Evolutionary conservation across 1,140 invertebrate genomes (phyloP).

Genomic region (Trinorchestia longiramus): DNA sequence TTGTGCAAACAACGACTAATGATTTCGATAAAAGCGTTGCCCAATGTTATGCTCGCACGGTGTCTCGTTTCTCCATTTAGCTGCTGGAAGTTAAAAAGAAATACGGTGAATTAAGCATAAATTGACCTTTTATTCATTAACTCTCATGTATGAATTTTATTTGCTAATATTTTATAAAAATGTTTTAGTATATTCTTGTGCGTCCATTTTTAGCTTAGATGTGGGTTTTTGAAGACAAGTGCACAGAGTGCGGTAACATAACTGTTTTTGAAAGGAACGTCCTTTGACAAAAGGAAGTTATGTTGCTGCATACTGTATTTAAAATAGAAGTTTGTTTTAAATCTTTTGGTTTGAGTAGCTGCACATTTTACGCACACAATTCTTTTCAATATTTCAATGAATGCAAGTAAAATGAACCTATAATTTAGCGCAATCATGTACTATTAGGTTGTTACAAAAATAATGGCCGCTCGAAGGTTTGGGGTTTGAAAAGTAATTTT

Average conservation of each 20-base stretch:
- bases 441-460: no score
- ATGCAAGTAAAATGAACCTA: neutral
- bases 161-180: neutral
- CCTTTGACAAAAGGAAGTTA: no score
- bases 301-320: no score
- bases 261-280: no score
- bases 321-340: neutral
- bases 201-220: neutral
- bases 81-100: neutral
- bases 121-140: neutral
- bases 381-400: neutral
- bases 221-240: neutral
- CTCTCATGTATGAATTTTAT: neutral
- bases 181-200: neutral
- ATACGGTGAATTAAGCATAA: neutral
- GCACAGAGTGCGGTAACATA: no score
- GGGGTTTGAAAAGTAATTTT: no score
- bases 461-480: no score
- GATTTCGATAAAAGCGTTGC: constrained; percentile 13
- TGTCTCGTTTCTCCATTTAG: neutral
- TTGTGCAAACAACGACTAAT: neutral
- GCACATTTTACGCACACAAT: neutral
- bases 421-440: neutral
- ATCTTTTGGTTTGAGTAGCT: neutral
- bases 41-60: neutral